Evolutionary conservation across 2,113 vertebrate genomes (phyloP).

Genomic region (Cyanoderma ruficeps): DNA sequence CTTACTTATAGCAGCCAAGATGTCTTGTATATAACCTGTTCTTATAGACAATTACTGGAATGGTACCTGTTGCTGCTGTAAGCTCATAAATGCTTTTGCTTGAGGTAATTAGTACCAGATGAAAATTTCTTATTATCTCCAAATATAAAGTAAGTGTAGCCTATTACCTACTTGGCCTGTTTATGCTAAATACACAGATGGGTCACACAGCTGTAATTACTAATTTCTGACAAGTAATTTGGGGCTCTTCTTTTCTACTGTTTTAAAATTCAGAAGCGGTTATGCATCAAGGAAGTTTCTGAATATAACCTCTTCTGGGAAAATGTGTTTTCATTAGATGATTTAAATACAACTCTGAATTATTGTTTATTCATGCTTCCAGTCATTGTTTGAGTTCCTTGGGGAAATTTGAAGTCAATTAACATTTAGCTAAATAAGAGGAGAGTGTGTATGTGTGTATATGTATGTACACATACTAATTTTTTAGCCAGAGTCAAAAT

Average conservation of each 20-base stretch:
- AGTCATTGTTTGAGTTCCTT: neutral
- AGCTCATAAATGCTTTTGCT: neutral
- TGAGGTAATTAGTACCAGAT: neutral
- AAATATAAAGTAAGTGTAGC: neutral
- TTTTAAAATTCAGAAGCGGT: neutral
- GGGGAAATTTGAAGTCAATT: neutral
- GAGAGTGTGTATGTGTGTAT: neutral
- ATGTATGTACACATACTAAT: neutral
- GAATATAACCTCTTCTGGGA: neutral
- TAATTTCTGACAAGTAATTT: neutral
- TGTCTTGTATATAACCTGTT: neutral
- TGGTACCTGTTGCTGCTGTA: neutral
- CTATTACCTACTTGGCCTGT: neutral
- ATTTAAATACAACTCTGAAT: neutral
- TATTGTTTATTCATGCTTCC: neutral
- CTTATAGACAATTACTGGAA: neutral
- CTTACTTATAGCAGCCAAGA: neutral
- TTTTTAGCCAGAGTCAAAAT: neutral
- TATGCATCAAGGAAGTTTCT: neutral
- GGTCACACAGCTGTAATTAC: neutral
- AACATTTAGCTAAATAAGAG: neutral
- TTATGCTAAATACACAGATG: neutral
- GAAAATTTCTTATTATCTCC: neutral
- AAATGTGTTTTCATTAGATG: neutral
- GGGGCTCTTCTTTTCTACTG: neutral